A percentile compares a stretch with the other conserved stretches of the same genome.
Conservation (phyloP, 2,113 vertebrate genomes). For the Clarias gariepinus region DNA sequence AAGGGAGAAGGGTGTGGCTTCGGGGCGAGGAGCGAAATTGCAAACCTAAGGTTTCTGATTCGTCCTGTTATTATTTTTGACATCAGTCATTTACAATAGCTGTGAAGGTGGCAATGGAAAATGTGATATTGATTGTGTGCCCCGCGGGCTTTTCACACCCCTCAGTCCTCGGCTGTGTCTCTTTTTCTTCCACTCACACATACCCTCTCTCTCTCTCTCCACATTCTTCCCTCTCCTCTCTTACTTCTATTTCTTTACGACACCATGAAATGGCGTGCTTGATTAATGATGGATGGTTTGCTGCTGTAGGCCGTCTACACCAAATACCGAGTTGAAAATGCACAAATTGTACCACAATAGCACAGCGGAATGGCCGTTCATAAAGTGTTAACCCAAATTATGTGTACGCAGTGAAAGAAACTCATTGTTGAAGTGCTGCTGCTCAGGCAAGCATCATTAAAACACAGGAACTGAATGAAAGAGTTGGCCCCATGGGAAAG, state of each 20-base stretch:
- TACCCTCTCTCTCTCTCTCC: constrained; percentile 12
- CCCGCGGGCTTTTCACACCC: constrained; percentile 75
- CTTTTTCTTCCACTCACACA: constrained; percentile 33
- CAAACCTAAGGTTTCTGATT: constrained; percentile 82
- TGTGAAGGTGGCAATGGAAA: constrained; percentile 82
- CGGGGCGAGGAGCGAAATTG: constrained; percentile 74
- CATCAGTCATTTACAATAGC: constrained; percentile 84
- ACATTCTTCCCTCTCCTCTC: constrained; percentile 54
- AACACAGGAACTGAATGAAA: constrained; percentile 22
- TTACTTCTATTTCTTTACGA: constrained; percentile 58
- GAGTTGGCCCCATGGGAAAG: constrained; percentile 47
- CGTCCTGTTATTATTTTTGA: constrained; percentile 85
- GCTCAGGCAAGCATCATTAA: constrained; percentile 54
- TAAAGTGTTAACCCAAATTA: not conserved
- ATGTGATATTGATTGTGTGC: constrained; percentile 83
- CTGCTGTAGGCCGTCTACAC: constrained; percentile 9
- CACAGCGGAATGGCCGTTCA: not conserved
- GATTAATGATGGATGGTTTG: constrained; percentile 42
- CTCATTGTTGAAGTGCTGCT: constrained; percentile 35
- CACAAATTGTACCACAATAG: not conserved
- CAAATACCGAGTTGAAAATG: constrained; percentile 20
- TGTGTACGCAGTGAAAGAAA: constrained; percentile 13
- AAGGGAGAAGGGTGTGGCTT: constrained; percentile 64
- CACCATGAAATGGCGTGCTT: constrained; percentile 43
- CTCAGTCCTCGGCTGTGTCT: constrained; percentile 69